Conservation (phyloP, 2,888 invertebrate species). For the Adelognathus sp. region DNA sequence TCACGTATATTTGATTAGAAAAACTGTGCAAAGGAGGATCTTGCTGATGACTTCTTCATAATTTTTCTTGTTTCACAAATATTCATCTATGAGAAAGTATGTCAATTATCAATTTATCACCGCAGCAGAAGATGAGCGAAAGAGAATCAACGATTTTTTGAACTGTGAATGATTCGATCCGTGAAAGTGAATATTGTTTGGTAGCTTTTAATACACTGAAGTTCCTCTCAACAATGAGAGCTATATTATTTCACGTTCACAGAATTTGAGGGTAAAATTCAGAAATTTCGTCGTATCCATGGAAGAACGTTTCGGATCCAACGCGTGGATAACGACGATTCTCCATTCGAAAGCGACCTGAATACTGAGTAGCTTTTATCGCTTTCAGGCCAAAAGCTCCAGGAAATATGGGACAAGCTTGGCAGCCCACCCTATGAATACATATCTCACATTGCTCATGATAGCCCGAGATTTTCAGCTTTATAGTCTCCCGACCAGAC, state of each 20-base stretch:
- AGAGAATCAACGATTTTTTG: no score
- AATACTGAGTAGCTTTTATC: background rate
- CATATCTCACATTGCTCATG: background rate
- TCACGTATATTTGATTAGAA: no score
- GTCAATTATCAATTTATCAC: no score
- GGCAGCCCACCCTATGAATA: background rate
- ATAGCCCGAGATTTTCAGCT: background rate
- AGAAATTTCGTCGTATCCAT: background rate
- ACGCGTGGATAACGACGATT: background rate
- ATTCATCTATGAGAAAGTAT: no score
- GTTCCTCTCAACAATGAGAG: background rate
- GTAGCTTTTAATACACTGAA: background rate
- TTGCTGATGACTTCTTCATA: no score
- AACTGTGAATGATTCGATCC: no score
- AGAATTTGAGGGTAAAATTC: background rate
- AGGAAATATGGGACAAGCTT: background rate
- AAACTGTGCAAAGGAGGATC: no score
- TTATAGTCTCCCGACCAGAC: background rate
- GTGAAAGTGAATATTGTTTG: background rate
- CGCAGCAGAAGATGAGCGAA: no score
- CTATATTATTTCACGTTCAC: background rate
- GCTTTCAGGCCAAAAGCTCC: background rate
- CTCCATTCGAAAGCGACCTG: background rate
- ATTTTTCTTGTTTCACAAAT: no score
- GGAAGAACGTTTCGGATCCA: background rate